Evolutionary conservation across 2,113 vertebrate genomes (phyloP), one percentile per base, ranked within the genome.

Genomic region (Plestiodon gilberti): DNA sequence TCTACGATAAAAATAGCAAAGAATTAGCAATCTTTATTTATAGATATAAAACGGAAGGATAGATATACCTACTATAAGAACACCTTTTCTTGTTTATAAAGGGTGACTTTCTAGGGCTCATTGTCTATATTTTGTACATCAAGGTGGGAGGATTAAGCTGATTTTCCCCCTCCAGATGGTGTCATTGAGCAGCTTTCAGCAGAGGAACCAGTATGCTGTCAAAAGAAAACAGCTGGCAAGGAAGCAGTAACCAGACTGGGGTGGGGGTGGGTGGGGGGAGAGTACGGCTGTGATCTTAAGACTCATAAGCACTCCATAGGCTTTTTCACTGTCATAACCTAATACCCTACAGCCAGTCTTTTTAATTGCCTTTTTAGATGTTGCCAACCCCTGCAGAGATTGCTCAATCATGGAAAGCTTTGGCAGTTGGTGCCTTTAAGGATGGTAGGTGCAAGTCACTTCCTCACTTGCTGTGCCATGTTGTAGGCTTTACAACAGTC

Each of bases 261-360:
- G 6, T 79, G 25, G 59, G n/a, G n/a, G n/a, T n/a, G 43, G 43
- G 43, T 4, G 43, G 43, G 43, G 43, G 43, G 43, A 48, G n/a
- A n/a, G n/a, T 59, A 43, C 71, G 55, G 2, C 0, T 3, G 10
- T 0, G 0, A 55, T 10, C 0, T 5, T 3, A 0, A 48, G 1
- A 5, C 0, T 64, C 1, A 20, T 8, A 0, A 1, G 6, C 2
- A 1, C 2, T 30, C 30, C 3, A 0, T 2, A 10, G 1, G 0
- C 78, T 75, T 75, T 15, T 1, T 2, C 43, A 0, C 40, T 28
- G 25, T 61, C 40, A 59, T 71, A 55, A 1, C 2, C 55, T 40
- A 20, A 9, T 3, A 67, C 69, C 79, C 74, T 15, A 0, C 0
- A 0, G 14, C 2, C 2, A 20, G 48, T 15, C 5, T 1, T 23